Evolutionary conservation across 2,113 vertebrate genomes (phyloP).

Genomic region (Crotalus helleri): DNA sequence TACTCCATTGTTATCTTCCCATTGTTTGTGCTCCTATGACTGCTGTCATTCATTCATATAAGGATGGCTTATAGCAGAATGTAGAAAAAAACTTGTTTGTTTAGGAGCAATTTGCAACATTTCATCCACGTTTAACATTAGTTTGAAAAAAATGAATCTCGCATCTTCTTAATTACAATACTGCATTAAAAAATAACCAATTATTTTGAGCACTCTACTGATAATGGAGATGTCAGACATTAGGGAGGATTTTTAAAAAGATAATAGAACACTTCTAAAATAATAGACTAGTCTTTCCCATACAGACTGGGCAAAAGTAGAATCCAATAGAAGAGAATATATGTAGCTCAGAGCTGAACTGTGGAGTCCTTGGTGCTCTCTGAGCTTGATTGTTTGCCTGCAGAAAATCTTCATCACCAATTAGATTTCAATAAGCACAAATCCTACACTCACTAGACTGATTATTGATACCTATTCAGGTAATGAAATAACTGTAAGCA

Average conservation of each 20-base stretch:
- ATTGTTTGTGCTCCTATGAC: background rate
- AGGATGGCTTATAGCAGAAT: background rate
- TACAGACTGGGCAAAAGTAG: background rate
- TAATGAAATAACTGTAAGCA: background rate
- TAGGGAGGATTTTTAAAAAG: background rate
- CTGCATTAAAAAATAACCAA: background rate
- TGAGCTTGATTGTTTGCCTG: background rate
- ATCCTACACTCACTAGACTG: background rate
- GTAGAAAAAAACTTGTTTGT: background rate
- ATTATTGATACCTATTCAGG: background rate
- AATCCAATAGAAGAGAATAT: background rate
- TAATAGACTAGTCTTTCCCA: background rate
- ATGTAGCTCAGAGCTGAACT: background rate
- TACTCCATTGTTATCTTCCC: background rate
- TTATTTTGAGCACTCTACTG: background rate
- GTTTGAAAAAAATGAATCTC: background rate
- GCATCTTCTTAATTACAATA: background rate
- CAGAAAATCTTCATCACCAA: background rate
- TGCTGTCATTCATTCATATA: background rate
- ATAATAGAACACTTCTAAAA: slow-evolving; percentile 23
- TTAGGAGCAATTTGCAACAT: background rate
- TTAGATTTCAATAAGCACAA: background rate
- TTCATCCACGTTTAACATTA: background rate
- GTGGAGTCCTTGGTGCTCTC: background rate
- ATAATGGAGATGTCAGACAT: background rate